phyloP scores from a whole-genome alignment of 2,888 invertebrate species.

The Cephus runcator region DNA sequence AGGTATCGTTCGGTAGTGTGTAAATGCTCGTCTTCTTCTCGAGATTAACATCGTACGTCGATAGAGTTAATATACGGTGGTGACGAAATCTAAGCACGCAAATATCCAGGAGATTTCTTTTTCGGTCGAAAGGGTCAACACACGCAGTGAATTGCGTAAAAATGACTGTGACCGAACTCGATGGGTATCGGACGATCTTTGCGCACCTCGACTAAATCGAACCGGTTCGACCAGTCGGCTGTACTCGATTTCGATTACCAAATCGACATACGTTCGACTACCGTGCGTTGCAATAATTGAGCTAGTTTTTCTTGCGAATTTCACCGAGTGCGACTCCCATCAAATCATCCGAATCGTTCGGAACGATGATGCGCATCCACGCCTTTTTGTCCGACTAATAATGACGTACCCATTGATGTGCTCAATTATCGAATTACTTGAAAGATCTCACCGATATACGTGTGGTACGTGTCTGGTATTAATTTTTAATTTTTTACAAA shows the following conservation, averaged over 20 bases:
- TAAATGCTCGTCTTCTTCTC: not conserved
- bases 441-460: not conserved
- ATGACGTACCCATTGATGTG: not conserved
- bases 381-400: not conserved
- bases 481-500: not conserved
- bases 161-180: not conserved
- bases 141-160: not conserved
- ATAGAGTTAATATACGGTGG: not conserved
- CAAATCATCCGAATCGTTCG: not conserved
- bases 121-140: not conserved
- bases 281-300: constrained; percentile 13
- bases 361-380: constrained; percentile 1
- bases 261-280: constrained; percentile 5
- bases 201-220: constrained; percentile 8
- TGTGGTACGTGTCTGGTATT: not conserved
- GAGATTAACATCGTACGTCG: not conserved
- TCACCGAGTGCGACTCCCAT: not conserved
- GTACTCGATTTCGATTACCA: constrained; percentile 5
- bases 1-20: not conserved
- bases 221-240: constrained; percentile 1
- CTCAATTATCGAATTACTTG: not conserved
- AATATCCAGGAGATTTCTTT: not conserved
- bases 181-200: not conserved
- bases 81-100: not conserved
- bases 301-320: constrained; percentile 7